Evolutionary conservation across 2,888 invertebrate species (phyloP).

Genomic region (Serrognathus titanus): DNA sequence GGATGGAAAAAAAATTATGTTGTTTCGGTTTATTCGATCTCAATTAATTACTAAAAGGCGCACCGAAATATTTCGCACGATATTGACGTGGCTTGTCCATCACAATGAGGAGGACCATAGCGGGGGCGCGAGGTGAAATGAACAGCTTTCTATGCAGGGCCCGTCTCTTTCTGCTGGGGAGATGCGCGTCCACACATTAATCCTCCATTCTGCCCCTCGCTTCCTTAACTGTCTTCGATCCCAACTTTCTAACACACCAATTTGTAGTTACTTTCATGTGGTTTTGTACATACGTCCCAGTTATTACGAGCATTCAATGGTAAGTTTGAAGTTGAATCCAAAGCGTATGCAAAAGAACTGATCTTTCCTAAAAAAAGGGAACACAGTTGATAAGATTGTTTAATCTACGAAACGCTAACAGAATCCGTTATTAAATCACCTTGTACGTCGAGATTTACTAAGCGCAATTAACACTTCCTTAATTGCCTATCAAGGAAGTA

Average conservation of each 20-base stretch:
- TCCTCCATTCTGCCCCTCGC: not conserved
- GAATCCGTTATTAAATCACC: too few species aligned
- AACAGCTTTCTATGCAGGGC: conserved; percentile 28
- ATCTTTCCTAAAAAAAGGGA: too few species aligned
- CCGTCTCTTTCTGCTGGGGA: conserved; percentile 12
- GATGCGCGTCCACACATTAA: not conserved
- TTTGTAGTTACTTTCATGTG: not conserved
- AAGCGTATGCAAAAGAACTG: too few species aligned
- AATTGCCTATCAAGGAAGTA: too few species aligned
- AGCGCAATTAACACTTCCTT: too few species aligned
- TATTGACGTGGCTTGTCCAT: conserved; percentile 27
- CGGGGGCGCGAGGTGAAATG: conserved; percentile 16
- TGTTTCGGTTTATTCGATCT: conserved; percentile 8
- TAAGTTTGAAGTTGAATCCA: too few species aligned
- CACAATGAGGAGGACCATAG: conserved; percentile 21
- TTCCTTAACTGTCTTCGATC: conserved; percentile 1
- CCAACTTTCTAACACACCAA: not conserved
- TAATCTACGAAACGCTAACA: too few species aligned
- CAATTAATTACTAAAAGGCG: conserved; percentile 11
- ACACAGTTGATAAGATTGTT: too few species aligned
- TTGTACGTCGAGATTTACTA: too few species aligned
- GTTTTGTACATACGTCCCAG: not conserved
- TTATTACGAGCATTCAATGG: too few species aligned
- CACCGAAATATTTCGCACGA: conserved; percentile 21
- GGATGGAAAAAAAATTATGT: too few species aligned